Evolutionary conservation across 2,113 vertebrate species (phyloP).

Genomic region (Pimephales promelas): DNA sequence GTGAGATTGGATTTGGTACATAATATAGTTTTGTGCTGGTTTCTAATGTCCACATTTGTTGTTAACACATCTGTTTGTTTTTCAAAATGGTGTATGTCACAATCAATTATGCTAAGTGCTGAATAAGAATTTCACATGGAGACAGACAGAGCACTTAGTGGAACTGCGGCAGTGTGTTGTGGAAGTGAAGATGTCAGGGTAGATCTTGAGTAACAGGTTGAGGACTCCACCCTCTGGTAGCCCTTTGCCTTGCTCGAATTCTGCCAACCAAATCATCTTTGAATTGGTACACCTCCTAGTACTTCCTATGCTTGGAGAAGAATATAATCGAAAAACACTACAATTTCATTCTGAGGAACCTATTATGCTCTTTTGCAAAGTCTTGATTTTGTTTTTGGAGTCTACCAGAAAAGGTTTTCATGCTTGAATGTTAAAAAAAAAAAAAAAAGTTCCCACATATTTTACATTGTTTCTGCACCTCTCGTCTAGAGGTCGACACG

Average conservation of each 20-base stretch:
- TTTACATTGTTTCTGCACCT: too few relatives aligned
- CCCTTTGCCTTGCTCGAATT: background rate
- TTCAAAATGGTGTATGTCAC: slow-evolving; percentile 6
- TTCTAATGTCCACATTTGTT: background rate
- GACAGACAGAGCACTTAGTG: slow-evolving; percentile 27
- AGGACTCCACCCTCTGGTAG: slow-evolving; percentile 35
- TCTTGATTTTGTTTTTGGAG: too few relatives aligned
- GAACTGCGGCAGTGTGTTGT: background rate
- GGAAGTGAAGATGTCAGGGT: background rate
- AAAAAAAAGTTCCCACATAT: too few relatives aligned
- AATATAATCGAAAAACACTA: background rate
- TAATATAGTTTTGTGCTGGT: background rate
- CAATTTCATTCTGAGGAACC: background rate
- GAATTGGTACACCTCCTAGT: background rate
- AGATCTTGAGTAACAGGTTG: slow-evolving; percentile 40
- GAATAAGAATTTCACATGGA: slow-evolving; percentile 20
- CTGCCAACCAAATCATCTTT: background rate
- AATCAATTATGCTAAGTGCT: background rate
- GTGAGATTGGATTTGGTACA: too few relatives aligned
- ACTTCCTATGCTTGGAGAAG: background rate
- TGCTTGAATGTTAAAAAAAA: too few relatives aligned
- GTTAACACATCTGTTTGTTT: slow-evolving; percentile 4
- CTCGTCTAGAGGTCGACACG: too few relatives aligned
- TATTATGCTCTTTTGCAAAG: too few relatives aligned
- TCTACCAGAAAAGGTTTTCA: too few relatives aligned